Conservation (phyloP, 2,888 invertebrate species). For the Chouioia cunea region DNA sequence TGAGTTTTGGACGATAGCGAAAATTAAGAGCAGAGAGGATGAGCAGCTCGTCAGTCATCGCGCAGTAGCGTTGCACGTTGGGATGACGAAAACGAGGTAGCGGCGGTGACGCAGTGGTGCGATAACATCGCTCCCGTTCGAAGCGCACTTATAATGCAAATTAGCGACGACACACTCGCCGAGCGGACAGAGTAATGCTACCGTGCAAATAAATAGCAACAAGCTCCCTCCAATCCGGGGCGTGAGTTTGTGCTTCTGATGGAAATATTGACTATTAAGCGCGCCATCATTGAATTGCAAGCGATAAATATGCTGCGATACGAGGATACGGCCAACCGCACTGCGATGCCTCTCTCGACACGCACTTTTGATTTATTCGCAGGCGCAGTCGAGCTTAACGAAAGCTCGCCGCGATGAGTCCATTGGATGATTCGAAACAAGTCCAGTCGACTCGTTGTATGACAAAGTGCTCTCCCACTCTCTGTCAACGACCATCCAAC, state of each 20-base stretch:
- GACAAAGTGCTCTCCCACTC: constrained; percentile 52
- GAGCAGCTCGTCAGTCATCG: neutral
- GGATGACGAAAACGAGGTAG: neutral
- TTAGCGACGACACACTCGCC: constrained; percentile 57
- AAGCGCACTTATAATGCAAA: constrained; percentile 68
- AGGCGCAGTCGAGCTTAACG: constrained; percentile 44
- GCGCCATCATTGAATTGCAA: constrained; percentile 64
- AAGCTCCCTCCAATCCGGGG: constrained; percentile 54
- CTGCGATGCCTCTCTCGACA: constrained; percentile 51
- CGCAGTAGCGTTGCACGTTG: constrained; percentile 5
- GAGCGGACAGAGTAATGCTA: constrained; percentile 58
- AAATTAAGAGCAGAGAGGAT: neutral
- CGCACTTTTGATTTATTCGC: constrained; percentile 67
- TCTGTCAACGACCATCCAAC: too few species aligned
- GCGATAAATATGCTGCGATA: constrained; percentile 63
- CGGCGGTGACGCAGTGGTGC: neutral
- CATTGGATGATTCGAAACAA: constrained; percentile 50
- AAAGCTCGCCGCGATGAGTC: constrained; percentile 53
- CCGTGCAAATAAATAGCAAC: constrained; percentile 69
- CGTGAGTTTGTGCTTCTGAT: constrained; percentile 68
- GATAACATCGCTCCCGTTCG: constrained; percentile 65
- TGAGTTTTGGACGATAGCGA: constrained; percentile 11
- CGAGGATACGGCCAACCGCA: neutral
- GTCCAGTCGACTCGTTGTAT: constrained; percentile 25
- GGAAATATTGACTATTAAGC: constrained; percentile 69